These are phyloP conservation scores for Hafferia zeledoni DNA, from an alignment of 2,797 vertebrate genomes.

Conservation along the genomic window DNA sequence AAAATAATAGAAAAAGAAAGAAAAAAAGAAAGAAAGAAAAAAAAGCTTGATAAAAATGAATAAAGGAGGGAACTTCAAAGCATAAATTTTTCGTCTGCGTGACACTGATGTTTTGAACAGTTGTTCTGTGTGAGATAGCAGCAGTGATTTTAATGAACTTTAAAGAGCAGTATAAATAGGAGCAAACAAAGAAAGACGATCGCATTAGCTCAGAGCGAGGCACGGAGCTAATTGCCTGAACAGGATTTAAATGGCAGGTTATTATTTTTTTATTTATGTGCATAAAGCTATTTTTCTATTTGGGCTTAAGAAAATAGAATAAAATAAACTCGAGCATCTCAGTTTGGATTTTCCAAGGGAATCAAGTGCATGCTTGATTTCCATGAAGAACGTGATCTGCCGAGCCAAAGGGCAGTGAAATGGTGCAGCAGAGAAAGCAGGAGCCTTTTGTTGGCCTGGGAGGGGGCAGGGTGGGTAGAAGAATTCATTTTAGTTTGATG, in stretches of 20 bases:
- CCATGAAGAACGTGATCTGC: conserved; percentile 6
- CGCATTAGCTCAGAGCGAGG: conserved; percentile 31
- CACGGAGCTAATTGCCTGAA: conserved; percentile 59
- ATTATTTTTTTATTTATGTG: conserved; percentile 51
- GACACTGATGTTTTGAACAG: conserved; percentile 70
- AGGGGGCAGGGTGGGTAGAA: neutral
- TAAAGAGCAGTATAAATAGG: conserved; percentile 63
- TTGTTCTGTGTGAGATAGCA: conserved; percentile 63
- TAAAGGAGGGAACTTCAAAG: conserved; percentile 69
- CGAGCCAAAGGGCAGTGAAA: neutral
- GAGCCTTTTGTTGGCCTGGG: neutral
- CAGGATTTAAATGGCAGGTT: conserved; percentile 48
- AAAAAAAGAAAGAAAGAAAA: neutral
- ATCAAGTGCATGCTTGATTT: conserved; percentile 27
- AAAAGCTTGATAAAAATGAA: conserved; percentile 37
- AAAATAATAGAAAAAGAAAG: neutral
- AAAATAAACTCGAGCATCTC: neutral
- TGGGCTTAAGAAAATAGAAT: conserved; percentile 19
- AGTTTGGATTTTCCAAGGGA: conserved; percentile 6
- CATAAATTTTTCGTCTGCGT: conserved; percentile 7
- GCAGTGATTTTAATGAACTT: conserved; percentile 70
- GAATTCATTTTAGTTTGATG: neutral
- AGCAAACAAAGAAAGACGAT: conserved; percentile 57
- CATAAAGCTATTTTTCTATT: conserved; percentile 34
- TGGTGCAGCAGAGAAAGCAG: neutral